phyloP scores from a whole-genome alignment of 2,888 invertebrate species.

The Drosophila stalkeri region DNA sequence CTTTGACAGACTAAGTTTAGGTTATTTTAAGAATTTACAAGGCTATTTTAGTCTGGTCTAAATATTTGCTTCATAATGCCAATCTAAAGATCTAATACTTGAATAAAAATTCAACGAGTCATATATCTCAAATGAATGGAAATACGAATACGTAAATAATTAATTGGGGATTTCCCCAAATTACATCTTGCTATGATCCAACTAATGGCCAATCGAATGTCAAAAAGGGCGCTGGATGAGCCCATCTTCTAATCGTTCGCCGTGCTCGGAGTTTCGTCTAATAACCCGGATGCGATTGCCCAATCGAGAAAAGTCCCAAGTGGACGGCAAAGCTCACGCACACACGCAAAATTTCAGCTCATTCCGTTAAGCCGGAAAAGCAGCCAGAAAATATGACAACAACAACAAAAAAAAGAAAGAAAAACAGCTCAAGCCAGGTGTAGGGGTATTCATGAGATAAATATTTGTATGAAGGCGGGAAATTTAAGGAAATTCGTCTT shows the following conservation, averaged over 20 bases:
- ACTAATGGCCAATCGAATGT: conserved; percentile 27
- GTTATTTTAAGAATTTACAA: neutral
- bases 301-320: conserved; percentile 24
- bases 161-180: neutral
- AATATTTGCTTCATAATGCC: neutral
- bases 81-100: neutral
- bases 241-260: conserved; percentile 1
- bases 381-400: conserved; percentile 27
- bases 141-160: neutral
- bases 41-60: neutral
- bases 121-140: neutral
- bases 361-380: conserved; percentile 22
- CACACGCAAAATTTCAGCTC: conserved; percentile 21
- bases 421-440: conserved; percentile 3
- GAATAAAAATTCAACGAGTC: too few species aligned
- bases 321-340: conserved; percentile 7
- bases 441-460: neutral
- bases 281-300: conserved; percentile 44
- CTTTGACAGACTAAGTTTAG: neutral
- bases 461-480: too few species aligned
- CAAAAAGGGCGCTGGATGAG: conserved; percentile 4
- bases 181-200: neutral
- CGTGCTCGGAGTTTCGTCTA: conserved; percentile 15
- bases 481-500: too few species aligned
- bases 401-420: neutral